A percentile compares a stretch with the other conserved stretches of the same genome.
Evolutionary conservation across 1,140 invertebrate species (phyloP).

Genomic region (Micrasema longulum): DNA sequence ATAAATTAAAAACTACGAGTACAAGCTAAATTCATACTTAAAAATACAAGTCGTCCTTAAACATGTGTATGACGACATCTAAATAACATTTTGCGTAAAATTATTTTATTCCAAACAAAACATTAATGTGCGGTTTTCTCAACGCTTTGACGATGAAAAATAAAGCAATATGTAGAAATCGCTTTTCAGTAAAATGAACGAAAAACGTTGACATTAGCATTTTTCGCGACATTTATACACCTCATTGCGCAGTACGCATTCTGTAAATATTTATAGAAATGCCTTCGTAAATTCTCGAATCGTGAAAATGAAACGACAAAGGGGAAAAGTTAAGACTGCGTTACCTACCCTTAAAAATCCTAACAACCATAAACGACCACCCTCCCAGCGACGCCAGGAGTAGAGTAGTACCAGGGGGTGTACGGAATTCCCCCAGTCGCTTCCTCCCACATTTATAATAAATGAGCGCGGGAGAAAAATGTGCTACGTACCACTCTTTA

Average conservation of each 20-base stretch:
- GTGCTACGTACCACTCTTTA: slow-evolving; percentile 52
- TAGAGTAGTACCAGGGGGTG: slow-evolving; percentile 1
- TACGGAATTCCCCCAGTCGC: neutral
- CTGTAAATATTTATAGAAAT: slow-evolving; percentile 55
- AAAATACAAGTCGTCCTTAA: too few species aligned
- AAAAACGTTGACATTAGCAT: slow-evolving; percentile 31
- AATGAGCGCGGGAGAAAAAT: slow-evolving; percentile 55
- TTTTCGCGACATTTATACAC: slow-evolving; percentile 40
- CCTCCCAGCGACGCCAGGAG: slow-evolving; percentile 9
- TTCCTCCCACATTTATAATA: slow-evolving; percentile 49
- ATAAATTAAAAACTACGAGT: too few species aligned
- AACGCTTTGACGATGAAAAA: too few species aligned
- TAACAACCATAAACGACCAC: slow-evolving; percentile 53
- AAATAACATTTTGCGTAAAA: too few species aligned
- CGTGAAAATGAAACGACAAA: slow-evolving; percentile 56
- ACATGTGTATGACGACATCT: too few species aligned
- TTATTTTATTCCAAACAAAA: too few species aligned
- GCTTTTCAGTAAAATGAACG: slow-evolving; percentile 3
- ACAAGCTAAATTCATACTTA: too few species aligned
- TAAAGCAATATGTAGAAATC: too few species aligned
- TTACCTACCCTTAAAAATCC: slow-evolving; percentile 53
- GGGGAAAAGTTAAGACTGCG: slow-evolving; percentile 54
- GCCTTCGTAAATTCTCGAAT: slow-evolving; percentile 53
- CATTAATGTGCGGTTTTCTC: too few species aligned
- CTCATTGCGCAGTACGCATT: slow-evolving; percentile 35